These are phyloP conservation scores for Plodia interpunctella DNA, from an alignment of 1,140 invertebrate genomes.

Conservation along the genomic window DNA sequence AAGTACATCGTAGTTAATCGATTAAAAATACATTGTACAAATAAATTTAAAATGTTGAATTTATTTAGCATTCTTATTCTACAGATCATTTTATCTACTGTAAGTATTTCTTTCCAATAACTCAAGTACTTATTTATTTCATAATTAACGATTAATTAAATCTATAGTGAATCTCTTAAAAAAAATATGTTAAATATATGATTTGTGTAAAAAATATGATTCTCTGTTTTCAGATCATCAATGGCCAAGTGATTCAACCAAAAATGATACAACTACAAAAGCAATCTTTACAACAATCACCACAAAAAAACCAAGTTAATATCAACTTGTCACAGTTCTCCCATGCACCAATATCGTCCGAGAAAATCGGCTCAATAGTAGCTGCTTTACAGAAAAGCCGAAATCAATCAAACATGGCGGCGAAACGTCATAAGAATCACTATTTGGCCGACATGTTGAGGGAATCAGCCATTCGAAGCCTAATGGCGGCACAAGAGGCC, in stretches of 20 bases:
- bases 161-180: too few species aligned
- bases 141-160: too few species aligned
- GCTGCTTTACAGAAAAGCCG: conserved; percentile 19
- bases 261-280: conserved; percentile 20
- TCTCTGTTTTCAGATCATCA: conserved; percentile 31
- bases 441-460: conserved; percentile 32
- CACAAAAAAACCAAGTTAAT: neutral
- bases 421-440: conserved; percentile 21
- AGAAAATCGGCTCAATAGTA: conserved; percentile 16
- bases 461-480: conserved; percentile 30
- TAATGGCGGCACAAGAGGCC: conserved; percentile 18
- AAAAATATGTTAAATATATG: too few species aligned
- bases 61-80: neutral
- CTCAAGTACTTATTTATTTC: too few species aligned
- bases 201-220: neutral
- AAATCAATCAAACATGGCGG: conserved; percentile 13
- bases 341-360: conserved; percentile 14
- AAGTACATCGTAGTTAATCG: too few species aligned
- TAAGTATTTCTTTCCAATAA: conserved; percentile 6
- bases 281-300: conserved; percentile 15
- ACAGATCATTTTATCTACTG: neutral
- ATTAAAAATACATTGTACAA: too few species aligned
- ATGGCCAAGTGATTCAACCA: conserved; percentile 25
- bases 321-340: conserved; percentile 7
- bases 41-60: conserved; percentile 7